Evolutionary conservation across 2,113 vertebrate species (phyloP).

Genomic region (Piaya cayana): DNA sequence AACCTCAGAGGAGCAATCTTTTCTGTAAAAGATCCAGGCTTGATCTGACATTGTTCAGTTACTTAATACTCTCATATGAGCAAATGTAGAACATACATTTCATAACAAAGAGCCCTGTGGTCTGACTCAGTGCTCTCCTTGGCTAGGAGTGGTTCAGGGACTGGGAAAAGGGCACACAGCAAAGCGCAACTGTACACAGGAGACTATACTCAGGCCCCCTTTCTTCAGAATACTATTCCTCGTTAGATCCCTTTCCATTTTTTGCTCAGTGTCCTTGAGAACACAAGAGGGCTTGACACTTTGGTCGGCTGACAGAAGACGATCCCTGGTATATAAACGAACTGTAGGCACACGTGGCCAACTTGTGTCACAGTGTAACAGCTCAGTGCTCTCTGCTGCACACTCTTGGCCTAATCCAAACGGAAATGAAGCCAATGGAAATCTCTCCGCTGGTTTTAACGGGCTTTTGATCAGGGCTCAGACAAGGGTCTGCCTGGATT

Average conservation of each 20-base stretch:
- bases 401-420: background rate
- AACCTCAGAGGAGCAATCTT: background rate
- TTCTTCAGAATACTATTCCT: background rate
- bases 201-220: background rate
- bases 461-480: background rate
- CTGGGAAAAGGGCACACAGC: background rate
- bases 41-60: background rate
- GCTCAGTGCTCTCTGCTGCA: background rate
- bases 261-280: background rate
- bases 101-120: background rate
- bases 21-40: background rate
- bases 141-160: background rate
- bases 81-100: background rate
- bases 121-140: background rate
- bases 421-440: background rate
- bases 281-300: background rate
- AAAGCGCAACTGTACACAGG: background rate
- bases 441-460: background rate
- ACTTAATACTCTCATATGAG: background rate
- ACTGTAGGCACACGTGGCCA: accelerated
- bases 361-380: background rate
- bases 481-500: background rate
- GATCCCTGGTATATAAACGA: background rate
- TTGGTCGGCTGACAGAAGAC: background rate
- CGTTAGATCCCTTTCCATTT: background rate